Base-by-base conservation (phyloP, 2,113 vertebrate genomes). In the Cynocephalus volans region DNA sequence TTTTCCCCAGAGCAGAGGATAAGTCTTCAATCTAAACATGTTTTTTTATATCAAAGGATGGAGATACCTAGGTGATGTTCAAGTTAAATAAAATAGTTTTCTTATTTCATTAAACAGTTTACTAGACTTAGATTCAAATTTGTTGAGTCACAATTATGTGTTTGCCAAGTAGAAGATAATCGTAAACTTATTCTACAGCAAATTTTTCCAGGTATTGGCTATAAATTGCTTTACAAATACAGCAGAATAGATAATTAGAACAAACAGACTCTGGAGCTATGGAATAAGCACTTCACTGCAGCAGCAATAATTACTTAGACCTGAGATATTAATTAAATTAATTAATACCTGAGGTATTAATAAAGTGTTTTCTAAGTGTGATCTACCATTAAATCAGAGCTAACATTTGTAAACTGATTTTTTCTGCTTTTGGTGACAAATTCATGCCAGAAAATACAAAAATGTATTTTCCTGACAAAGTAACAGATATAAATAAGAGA, bases 91-190 rank as follows among this genome's bases (percentile, higher is more conserved):
- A 95, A 85, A 91, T 50, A 45, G 41, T 26, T 85, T 93, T 48
- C 58, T 91, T 72, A 88, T 48, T 88, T 92, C 23, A 87, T 79
- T 92, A 83, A 89, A 50, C 13, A 8, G 3, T 87, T 85, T 86
- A 54, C 45, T 80, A 89, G 31, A 80, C 41, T 67, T 5, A 65
- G 28, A 88, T 64, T 60, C 28, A 90, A 14, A 93, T 64, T 21
- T 70, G 11, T 36, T 83, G 36, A 60, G 31, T 89, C 69, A 72
- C 14, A 73, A 33, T 56, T 60, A 21, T 17, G n/a, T 11, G 1
- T 85, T 82, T 93, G 36, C 41, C 33, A 64, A 65, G 48, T 28
- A 83, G 26, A 93, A 19, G 21, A 48, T 28, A 73, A 76, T 18
- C 28, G 0, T 50, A 87, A 62, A 79, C 90, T 87, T 93, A 14